Base-by-base conservation (phyloP, 2,888 invertebrate species). In the Leptinotarsa tumamoca region DNA sequence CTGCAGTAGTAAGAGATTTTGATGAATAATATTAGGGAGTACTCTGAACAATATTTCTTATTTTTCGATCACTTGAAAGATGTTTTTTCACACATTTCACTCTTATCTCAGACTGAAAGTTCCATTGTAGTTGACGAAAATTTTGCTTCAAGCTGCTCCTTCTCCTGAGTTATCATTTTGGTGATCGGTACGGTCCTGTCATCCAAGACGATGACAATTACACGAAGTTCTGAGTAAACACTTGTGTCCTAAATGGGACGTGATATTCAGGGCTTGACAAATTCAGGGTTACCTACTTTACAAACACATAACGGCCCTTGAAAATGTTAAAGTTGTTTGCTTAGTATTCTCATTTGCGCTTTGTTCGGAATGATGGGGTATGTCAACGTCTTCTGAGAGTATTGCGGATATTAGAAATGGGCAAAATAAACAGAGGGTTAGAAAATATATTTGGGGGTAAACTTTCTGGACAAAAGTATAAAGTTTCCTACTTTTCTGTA, bases 251-350 rank as follows among this genome's bases (percentile, higher is more conserved):
- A 81, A 82, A 83, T 83, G 82, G 82, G 81, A 80, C 82, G 84
- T 80, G 83, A 83, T 83, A 84, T 84, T 83, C 81, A 80, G 82
- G 73, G 79, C 83, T 80, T 83, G 84, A 84, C 84, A 81, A 85
- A 84, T 86, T 82, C 83, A 81, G 82, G 84, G 84, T 83, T 85
- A 82, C 83, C 84, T 82, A 83, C 81, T 84, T 82, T 81, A 79
- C 78, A 80, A 80, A 81, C 82, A 79, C 79, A 79, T 79, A 82
- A 81, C 81, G 79, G 76, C 78, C 78, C 83, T 81, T 71, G 76
- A 80, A 79, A 79, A 73, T 67, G 77, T 70, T 76, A 69, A 73
- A 73, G 76, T 78, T 80, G 78, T 80, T 80, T 79, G 77, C 80
- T 80, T 80, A 78, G 73, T 73, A 77, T 79, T 79, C 79, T 79